Conservation (phyloP, 2,113 vertebrate genomes). For the Chloropsis hardwickii region DNA sequence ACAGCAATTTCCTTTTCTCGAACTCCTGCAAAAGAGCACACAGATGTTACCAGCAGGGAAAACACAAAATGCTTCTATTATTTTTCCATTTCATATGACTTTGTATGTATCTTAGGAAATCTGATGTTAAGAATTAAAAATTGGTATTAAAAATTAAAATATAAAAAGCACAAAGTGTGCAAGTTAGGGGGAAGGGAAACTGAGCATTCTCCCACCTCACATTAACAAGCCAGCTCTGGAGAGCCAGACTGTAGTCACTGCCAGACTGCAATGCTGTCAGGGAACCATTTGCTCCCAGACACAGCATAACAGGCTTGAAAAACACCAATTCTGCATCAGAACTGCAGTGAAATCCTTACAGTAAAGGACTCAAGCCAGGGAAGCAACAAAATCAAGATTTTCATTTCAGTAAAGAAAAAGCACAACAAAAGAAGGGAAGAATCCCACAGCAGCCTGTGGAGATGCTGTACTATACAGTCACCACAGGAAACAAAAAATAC, state of each 20-base stretch:
- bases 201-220: neutral
- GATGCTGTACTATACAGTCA: neutral
- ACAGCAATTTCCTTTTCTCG: slow-evolving; percentile 81
- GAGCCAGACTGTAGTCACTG: neutral
- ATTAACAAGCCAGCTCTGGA: neutral
- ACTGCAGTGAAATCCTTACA: neutral
- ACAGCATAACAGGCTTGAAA: neutral
- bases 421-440: neutral
- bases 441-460: neutral
- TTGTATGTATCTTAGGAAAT: neutral
- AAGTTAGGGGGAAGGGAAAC: neutral
- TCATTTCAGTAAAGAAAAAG: neutral
- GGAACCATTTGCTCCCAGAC: neutral
- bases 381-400: neutral
- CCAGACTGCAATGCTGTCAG: neutral
- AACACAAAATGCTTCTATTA: neutral
- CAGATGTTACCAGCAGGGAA: neutral
- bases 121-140: neutral
- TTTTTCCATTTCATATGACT: neutral
- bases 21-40: slow-evolving; percentile 73
- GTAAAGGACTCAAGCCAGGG: neutral
- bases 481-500: neutral
- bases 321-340: neutral
- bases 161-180: neutral
- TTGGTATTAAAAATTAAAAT: neutral